These are phyloP conservation scores for Morelia viridis DNA, from an alignment of 2,797 vertebrate genomes.

Conservation along the genomic window DNA sequence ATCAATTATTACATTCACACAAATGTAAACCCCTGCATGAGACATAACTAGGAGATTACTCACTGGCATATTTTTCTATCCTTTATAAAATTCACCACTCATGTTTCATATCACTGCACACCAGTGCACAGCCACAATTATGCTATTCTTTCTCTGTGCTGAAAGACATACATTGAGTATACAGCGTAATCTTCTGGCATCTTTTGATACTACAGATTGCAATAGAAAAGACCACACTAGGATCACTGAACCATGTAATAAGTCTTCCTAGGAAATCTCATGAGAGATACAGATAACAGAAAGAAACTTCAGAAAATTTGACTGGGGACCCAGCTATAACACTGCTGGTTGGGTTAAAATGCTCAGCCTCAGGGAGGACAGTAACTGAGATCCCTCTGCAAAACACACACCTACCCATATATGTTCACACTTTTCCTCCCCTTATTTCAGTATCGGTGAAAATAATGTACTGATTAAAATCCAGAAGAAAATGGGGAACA, in stretches of 20 bases:
- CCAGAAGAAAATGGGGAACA: conserved; percentile 10
- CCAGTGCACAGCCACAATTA: conserved; percentile 71
- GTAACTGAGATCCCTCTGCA: conserved; percentile 30
- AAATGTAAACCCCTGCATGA: conserved; percentile 56
- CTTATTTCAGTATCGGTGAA: conserved; percentile 51
- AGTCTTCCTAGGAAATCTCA: conserved; percentile 69
- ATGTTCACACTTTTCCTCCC: conserved; percentile 27
- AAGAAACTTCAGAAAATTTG: conserved; percentile 68
- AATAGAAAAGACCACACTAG: conserved; percentile 68
- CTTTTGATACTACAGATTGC: conserved; percentile 74
- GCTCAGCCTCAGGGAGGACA: conserved; percentile 42
- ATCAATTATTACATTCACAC: conserved; percentile 64
- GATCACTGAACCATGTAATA: conserved; percentile 68
- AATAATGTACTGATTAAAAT: conserved; percentile 47
- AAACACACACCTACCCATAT: conserved; percentile 12
- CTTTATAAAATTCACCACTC: conserved; percentile 64
- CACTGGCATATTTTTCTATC: conserved; percentile 61
- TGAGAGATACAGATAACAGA: conserved; percentile 70
- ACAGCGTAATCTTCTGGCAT: conserved; percentile 72
- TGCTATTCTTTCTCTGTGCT: conserved; percentile 66
- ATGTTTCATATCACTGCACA: conserved; percentile 73
- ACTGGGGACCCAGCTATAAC: conserved; percentile 65
- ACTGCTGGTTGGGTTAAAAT: conserved; percentile 62
- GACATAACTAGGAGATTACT: conserved; percentile 63
- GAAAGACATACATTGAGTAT: conserved; percentile 67